Evolutionary conservation across 2,888 invertebrate genomes (phyloP), one percentile per base, ranked within the genome.

Genomic region (Rhagium mordax): DNA sequence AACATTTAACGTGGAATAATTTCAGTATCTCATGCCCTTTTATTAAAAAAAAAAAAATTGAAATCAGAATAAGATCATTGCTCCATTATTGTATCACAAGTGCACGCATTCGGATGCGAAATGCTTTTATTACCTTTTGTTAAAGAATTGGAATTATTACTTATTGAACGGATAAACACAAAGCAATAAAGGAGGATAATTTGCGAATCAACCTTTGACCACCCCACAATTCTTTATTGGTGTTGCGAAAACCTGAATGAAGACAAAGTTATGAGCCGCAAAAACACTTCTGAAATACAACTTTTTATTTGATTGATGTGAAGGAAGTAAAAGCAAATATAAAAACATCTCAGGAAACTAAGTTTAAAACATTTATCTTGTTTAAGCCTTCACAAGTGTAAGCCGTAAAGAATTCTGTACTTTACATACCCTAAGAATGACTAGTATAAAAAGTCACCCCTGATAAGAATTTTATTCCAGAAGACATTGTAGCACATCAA

Each of bases 331-430:
- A 64, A 16, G 49, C 49, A 64, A 64, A 18, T 27, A 70, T 70
- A 74, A 74, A 76, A 76, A 49, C 49, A 72, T 62, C 61, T 59
- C 41, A 62, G 70, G 70, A 68, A 72, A 74, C 64, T 27, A 13
- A 69, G 59, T 72, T 72, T 76, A 69, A 70, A 72, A 70, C 76
- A 76, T 76, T 76, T 72, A 76, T 76, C 76, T 72, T 76, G 74
- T 74, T 74, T 72, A 74, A 72, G 72, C 66, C 53, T 67, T 72
- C 72, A 57, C 74, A 68, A 71, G 72, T 68, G 71, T 74, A 72
- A 76, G 67, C 72, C 68, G 20, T 69, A 72, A 72, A 74, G 76
- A 71, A 70, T 74, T 74, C 69, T 67, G 69, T 72, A 74, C 74
- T 74, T 74, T 74, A 76, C 74, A 74, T 70, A 72, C 70, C 70